A percentile compares a stretch with the other conserved stretches of the same genome.
phyloP scores from a whole-genome alignment of 2,113 vertebrate genomes.

The Otolemur garnettii region DNA sequence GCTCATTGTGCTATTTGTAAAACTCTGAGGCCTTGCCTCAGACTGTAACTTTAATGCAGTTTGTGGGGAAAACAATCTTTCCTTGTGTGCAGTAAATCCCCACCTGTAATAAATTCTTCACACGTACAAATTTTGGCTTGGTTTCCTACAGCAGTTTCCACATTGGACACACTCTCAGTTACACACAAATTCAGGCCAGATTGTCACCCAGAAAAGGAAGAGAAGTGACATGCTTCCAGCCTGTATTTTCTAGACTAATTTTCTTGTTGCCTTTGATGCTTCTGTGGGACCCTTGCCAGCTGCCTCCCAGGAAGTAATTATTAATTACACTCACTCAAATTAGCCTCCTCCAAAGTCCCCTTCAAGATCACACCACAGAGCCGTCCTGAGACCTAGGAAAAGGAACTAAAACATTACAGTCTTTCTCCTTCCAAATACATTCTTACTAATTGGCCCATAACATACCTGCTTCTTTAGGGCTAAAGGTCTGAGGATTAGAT shows the following conservation, averaged over 20 bases:
- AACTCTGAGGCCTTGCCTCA: background rate
- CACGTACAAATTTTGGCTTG: background rate
- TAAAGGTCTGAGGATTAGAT: background rate
- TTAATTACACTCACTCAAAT: conserved; percentile 75
- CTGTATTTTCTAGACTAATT: conserved; percentile 69
- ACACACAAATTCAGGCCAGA: conserved; percentile 62
- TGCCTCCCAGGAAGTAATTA: conserved; percentile 69
- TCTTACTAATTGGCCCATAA: background rate
- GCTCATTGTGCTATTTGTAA: conserved; percentile 14
- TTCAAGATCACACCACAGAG: background rate
- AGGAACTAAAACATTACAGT: background rate
- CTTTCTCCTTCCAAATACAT: background rate
- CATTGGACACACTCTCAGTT: background rate
- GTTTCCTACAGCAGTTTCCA: conserved; percentile 13
- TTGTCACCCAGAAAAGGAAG: conserved; percentile 44
- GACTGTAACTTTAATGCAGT: background rate
- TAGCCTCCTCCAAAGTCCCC: conserved; percentile 18
- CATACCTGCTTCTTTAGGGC: background rate
- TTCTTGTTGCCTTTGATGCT: conserved; percentile 64
- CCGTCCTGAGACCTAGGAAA: background rate
- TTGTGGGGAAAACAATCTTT: background rate
- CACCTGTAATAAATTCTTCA: background rate
- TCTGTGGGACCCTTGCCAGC: conserved; percentile 41
- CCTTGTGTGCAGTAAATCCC: background rate
- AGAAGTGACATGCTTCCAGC: background rate